Evolutionary conservation across 2,113 vertebrate species (phyloP), one percentile per base, ranked within the genome.

Genomic region (Cyprinodon tularosa): DNA sequence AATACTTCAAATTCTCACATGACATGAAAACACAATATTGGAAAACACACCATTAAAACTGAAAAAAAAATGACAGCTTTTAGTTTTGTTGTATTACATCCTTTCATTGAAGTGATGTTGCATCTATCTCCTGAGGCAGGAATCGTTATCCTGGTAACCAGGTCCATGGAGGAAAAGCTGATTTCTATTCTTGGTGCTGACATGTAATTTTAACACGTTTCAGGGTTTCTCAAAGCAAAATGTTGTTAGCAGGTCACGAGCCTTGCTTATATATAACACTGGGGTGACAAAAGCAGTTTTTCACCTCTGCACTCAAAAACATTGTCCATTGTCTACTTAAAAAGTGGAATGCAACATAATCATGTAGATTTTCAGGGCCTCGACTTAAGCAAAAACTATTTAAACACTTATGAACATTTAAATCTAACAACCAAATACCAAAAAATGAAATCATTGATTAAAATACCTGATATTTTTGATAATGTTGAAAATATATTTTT

Each of bases 1-100:
- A 9, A 45, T 20, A 69, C 62, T 71, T 76, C 66, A 60, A 36
- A 17, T 72, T 70, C 72, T 29, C 7, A 1, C 69, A n/a, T 7
- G 39, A 57, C 57, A 39, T 38, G 29, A 20, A 47, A 44, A 17
- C 44, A 62, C 36, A 45, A 68, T 9, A 5, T 8, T 12, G 53
- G 17, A 13, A 7, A 40, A 66, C 60, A 61, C 39, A 66, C 22
- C 3, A 77, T 72, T 20, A 5, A 63, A 65, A 66, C 29, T 15
- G 22, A 47, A 39, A 13, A 15, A n/a, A n/a, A n/a, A n/a, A n/a
- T n/a, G n/a, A n/a, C 12, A n/a, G 1, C 20, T 70, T 62, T 42
- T 47, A 9, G 4, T 42, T 29, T 17, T 37, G 29, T 68, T 10
- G 17, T 8, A 47, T 3, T 39, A 1, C 0, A 13, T 39, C 2